Conservation (phyloP, 1,140 invertebrate genomes). For the Choristoneura fumiferana region DNA sequence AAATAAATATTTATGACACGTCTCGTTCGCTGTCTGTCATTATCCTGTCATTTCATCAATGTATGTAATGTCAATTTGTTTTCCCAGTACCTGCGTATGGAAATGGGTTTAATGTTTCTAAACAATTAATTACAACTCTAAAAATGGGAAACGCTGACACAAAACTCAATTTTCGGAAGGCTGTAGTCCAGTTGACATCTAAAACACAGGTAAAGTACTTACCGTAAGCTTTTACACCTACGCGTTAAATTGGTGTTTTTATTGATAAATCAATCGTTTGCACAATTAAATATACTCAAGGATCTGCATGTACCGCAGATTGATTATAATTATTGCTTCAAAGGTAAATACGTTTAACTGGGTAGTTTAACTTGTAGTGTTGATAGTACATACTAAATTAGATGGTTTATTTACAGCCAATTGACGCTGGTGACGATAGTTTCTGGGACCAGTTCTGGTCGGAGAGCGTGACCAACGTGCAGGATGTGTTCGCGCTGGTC, state of each 20-base stretch:
- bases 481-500: conserved; percentile 98
- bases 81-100: conserved; percentile 56
- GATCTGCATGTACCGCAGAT: too few relatives aligned
- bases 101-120: conserved; percentile 58
- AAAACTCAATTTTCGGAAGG: conserved; percentile 98
- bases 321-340: too few relatives aligned
- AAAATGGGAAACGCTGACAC: conserved; percentile 98
- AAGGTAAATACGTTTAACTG: too few relatives aligned
- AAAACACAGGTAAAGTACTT: conserved; percentile 89
- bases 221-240: conserved; percentile 3
- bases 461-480: conserved; percentile 94
- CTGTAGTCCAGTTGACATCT: conserved; percentile 96
- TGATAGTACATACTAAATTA: too few relatives aligned
- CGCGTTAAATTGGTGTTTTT: conserved; percentile 42
- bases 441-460: conserved; percentile 99
- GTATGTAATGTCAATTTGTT: too few relatives aligned
- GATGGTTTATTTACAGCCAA: conserved; percentile 82
- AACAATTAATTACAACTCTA: conserved; percentile 39
- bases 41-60: conserved; percentile 32
- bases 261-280: conserved; percentile 20
- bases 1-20: conserved; percentile 31
- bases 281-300: background rate
- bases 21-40: conserved; percentile 31
- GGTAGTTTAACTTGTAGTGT: too few relatives aligned
- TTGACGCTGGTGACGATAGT: conserved; percentile 93